Evolutionary conservation across 2,888 invertebrate genomes (phyloP), one percentile per base, ranked within the genome.

Genomic region (Lobophora halterata): DNA sequence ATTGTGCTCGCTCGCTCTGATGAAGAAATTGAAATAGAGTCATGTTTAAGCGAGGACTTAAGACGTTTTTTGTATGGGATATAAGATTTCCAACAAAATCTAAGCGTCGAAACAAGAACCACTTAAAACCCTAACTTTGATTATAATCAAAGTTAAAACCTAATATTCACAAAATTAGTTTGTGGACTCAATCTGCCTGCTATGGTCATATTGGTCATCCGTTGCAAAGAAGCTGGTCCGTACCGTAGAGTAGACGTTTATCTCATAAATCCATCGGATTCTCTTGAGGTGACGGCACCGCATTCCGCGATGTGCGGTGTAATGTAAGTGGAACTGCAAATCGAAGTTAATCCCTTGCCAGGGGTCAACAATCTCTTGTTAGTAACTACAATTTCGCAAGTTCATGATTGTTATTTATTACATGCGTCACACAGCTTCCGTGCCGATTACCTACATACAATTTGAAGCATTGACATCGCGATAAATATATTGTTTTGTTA

Each of bases 11-110:
- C 39, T 23, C 28, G 53, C 42, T 56, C 52, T 56, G 54, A 62
- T 66, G 58, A 66, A 61, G 62, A 62, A 62, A 63, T 55, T 47
- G 40, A 61, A 62, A 61, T 61, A 53, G 55, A 55, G 50, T 41
- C 19, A 42, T 14, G 26, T 50, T 49, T 44, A 33, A 37, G 28
- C 36, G 8, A 19, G 9, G n/a, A n/a, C 12, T 16, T 26, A 4
- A 3, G 16, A 3, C 5, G 8, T 16, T 17, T 32, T 25, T 18
- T 18, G 11, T 10, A n/a, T n/a, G n/a, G n/a, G n/a, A n/a, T n/a
- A n/a, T n/a, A n/a, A n/a, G n/a, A n/a, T n/a, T n/a, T n/a, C n/a
- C n/a, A n/a, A n/a, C n/a, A n/a, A n/a, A n/a, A n/a, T n/a, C n/a
- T n/a, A n/a, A n/a, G n/a, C n/a, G 10, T 21, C 4, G 5, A 21